Evolutionary conservation across 2,888 invertebrate genomes (phyloP).

Genomic region (Drosophila limbata): DNA sequence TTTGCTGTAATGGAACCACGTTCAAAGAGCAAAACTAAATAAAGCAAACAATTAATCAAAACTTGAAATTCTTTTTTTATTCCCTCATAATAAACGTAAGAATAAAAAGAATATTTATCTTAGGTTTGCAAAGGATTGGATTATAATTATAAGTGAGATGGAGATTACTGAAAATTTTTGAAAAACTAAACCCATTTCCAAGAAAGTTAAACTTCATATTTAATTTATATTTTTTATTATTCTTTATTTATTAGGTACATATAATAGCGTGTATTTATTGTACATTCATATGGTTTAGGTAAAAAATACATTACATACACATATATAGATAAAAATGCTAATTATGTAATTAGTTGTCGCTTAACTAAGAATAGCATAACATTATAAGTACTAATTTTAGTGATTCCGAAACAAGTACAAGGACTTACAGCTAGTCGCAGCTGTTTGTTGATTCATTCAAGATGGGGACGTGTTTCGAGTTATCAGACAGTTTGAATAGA

Average conservation of each 20-base stretch:
- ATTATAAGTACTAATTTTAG: slow-evolving; percentile 32
- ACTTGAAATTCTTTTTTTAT: background rate
- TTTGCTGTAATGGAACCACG: slow-evolving; percentile 75
- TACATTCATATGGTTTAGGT: slow-evolving; percentile 59
- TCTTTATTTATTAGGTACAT: slow-evolving; percentile 63
- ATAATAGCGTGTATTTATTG: slow-evolving; percentile 49
- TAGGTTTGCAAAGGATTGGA: no score
- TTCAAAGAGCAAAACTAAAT: slow-evolving; percentile 77
- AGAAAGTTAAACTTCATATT: background rate
- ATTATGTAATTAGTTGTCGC: slow-evolving; percentile 60
- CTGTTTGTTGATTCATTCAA: background rate
- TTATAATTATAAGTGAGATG: no score
- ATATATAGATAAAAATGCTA: slow-evolving; percentile 61
- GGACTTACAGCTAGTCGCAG: slow-evolving; percentile 7
- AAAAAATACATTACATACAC: slow-evolving; percentile 63
- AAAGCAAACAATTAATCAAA: slow-evolving; percentile 68
- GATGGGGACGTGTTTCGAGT: background rate
- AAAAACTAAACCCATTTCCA: background rate
- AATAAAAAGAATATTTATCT: no score
- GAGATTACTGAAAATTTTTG: no score
- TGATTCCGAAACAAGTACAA: slow-evolving; percentile 48
- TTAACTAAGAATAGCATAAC: slow-evolving; percentile 57
- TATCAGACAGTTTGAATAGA: slow-evolving; percentile 1
- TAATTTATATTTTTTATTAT: slow-evolving; percentile 11
- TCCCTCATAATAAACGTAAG: no score